Evolutionary conservation across 2,797 vertebrate genomes (phyloP).

Genomic region (Macrochelys suwanniensis): DNA sequence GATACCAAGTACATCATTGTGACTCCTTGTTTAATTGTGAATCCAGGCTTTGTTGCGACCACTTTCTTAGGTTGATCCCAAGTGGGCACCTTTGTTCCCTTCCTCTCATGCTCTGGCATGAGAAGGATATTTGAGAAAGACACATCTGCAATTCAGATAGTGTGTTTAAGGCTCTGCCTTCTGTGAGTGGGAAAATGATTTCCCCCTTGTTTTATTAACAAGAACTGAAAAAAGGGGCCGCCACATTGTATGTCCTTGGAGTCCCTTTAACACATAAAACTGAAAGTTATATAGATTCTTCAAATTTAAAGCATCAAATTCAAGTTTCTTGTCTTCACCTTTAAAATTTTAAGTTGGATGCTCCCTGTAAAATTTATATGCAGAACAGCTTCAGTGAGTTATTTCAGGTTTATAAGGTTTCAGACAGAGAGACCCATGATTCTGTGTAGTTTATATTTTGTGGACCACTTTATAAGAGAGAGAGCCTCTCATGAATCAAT

Average conservation of each 20-base stretch:
- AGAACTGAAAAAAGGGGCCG: neutral
- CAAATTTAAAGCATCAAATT: neutral
- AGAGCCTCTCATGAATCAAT: neutral
- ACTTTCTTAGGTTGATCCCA: neutral
- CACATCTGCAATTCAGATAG: neutral
- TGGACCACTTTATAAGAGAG: neutral
- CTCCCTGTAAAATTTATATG: neutral
- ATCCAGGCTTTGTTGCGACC: neutral
- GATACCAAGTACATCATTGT: conserved; percentile 4
- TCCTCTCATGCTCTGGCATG: neutral
- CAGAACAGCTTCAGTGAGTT: neutral
- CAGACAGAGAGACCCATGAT: neutral
- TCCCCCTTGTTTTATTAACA: neutral
- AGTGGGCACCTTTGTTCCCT: neutral
- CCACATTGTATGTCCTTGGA: neutral
- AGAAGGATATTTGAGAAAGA: neutral
- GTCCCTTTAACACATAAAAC: neutral
- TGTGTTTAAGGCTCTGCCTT: neutral
- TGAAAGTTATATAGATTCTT: neutral
- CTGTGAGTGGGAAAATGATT: neutral
- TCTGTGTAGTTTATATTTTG: neutral
- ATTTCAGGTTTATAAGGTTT: neutral
- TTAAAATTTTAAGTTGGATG: conserved; percentile 3
- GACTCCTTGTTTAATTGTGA: neutral
- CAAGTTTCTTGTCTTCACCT: neutral